These are phyloP conservation scores for Tenebrosternarchus preto DNA, from an alignment of 2,113 vertebrate species.

Conservation along the genomic window DNA sequence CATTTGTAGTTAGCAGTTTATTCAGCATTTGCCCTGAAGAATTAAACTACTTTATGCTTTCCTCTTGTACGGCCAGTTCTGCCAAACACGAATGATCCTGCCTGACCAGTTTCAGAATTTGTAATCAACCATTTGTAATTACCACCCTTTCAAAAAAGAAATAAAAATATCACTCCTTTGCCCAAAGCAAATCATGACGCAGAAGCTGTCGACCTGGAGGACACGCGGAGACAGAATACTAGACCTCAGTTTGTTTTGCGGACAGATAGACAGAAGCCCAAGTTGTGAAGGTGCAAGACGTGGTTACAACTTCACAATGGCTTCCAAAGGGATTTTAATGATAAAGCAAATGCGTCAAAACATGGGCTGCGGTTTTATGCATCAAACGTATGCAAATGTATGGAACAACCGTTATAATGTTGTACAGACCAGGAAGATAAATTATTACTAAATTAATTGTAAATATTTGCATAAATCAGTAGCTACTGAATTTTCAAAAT, in stretches of 20 bases:
- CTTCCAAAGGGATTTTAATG: neutral
- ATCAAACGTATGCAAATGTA: neutral
- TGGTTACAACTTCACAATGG: neutral
- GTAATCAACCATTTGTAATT: slow-evolving; percentile 10
- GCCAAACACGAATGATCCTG: neutral
- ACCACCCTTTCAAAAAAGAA: neutral
- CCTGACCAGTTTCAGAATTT: neutral
- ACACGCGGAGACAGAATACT: neutral
- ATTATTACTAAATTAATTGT: too few species aligned
- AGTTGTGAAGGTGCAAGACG: too few species aligned
- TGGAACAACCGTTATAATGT: too few species aligned
- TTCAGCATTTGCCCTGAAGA: too few species aligned
- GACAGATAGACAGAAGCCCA: neutral
- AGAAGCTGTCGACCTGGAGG: neutral
- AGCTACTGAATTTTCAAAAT: too few species aligned
- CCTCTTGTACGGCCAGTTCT: neutral
- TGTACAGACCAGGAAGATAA: too few species aligned
- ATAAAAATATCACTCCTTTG: neutral
- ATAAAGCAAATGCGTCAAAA: neutral
- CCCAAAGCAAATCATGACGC: neutral
- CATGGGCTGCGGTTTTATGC: neutral
- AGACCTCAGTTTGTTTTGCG: neutral
- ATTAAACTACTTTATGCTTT: too few species aligned
- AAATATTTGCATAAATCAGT: too few species aligned
- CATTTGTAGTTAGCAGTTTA: too few species aligned